Percentiles rank a stretch among this genome's conserved stretches.
Evolutionary conservation across 2,113 vertebrate genomes (phyloP).

Genomic region (Nanorana parkeri): DNA sequence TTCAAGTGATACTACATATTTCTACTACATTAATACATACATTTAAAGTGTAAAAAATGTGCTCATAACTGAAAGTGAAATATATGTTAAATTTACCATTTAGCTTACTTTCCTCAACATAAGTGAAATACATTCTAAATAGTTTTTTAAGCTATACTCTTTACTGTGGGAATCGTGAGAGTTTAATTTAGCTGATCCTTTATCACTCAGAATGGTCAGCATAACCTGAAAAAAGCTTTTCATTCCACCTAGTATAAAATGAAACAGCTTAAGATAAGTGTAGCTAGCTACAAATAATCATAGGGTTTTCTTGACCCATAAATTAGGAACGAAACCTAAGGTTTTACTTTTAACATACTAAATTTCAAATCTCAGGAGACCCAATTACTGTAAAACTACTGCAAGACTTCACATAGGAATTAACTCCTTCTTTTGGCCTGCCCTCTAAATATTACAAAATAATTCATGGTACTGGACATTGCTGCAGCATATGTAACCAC

Average conservation of each 20-base stretch:
- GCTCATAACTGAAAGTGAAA: background rate
- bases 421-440: constrained; percentile 9
- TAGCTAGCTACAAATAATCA: constrained; percentile 53
- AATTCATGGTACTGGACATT: too few relatives aligned
- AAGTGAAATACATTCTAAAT: background rate
- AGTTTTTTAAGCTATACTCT: constrained; percentile 75
- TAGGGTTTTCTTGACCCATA: constrained; percentile 55
- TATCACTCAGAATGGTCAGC: constrained; percentile 55
- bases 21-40: background rate
- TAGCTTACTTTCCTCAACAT: constrained; percentile 33
- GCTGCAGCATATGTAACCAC: too few relatives aligned
- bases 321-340: constrained; percentile 49
- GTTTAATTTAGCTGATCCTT: constrained; percentile 57
- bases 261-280: constrained; percentile 57
- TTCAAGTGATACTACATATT: background rate
- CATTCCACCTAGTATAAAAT: constrained; percentile 43
- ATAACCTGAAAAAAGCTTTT: constrained; percentile 49
- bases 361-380: constrained; percentile 50
- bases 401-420: constrained; percentile 24
- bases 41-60: background rate
- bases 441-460: constrained; percentile 2
- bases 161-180: constrained; percentile 56
- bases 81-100: constrained; percentile 30
- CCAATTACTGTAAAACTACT: constrained; percentile 45
- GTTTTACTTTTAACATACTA: constrained; percentile 51